Evolutionary conservation across 2,797 vertebrate genomes (phyloP), one percentile per base, ranked within the genome.

Genomic region (Hydrolagus colliei): DNA sequence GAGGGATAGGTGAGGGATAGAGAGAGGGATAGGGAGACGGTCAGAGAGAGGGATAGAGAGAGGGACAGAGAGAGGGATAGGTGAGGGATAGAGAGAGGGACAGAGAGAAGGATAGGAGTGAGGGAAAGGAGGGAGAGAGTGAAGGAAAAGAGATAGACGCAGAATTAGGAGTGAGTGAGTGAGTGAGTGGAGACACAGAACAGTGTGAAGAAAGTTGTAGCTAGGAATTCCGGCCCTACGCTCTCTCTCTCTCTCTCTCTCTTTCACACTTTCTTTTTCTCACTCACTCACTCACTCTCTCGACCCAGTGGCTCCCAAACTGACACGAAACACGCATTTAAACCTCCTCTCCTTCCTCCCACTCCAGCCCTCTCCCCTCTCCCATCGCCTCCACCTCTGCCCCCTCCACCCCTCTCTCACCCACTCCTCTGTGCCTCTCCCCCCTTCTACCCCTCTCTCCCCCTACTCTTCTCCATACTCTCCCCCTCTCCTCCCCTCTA

Each of bases 1-100:
- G 27, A 27, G 27, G 27, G 27, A 27, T 27, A 27, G 27, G 89
- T 89, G 88, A 88, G 8, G 32, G 88, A 89, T 88, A 88, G 72
- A 86, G 88, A 87, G 86, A 88, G 74, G 85, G 74, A 73, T 86
- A 89, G 78, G 88, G 86, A 87, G 87, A 88, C 86, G 87, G 77
- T 86, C 87, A 87, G 88, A 75, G 87, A 88, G 20, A 73, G 88
- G 77, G 89, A 71, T 86, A 85, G 65, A 86, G 4, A 86, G 72
- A 12, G 35, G 87, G 87, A 90, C 80, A 18, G 27, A n/a, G n/a
- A n/a, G n/a, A n/a, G n/a, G n/a, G n/a, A n/a, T n/a, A n/a, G n/a
- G n/a, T n/a, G n/a, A n/a, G n/a, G n/a, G n/a, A n/a, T n/a, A n/a
- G n/a, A n/a, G n/a, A n/a, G 13, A 41, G 14, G 12, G 73, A 75